Base-by-base conservation (phyloP, 2,113 vertebrate species). In the Cairina moschata region DNA sequence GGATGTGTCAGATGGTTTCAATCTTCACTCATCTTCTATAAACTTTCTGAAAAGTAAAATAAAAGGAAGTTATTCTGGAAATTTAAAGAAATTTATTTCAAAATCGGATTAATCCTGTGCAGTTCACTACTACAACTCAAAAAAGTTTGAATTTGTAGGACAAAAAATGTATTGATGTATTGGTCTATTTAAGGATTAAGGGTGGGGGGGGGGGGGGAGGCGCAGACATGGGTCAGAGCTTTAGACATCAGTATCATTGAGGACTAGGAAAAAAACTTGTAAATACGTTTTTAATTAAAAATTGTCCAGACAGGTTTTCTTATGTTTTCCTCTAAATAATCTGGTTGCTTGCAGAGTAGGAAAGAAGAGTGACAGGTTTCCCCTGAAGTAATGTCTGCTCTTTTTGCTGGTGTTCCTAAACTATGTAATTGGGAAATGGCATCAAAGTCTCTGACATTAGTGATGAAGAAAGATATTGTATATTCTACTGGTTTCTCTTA, bases 311-410 rank as follows among this genome's bases (percentile, higher is more conserved):
- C 65, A 92, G 29, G 17, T 28, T 89, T 89, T 89, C 74, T 81
- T 36, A 22, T 13, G 12, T 46, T 82, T 91, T 60, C 23, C 14
- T 91, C 32, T 69, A 22, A 93, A 89, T 66, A 26, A 38, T 36
- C 58, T 66, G 28, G 14, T 36, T 89, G 83, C 69, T 84, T 65
- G 13, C 5, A 79, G 66, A 76, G 65, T 17, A 28, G 12, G 75
- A 32, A 58, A 87, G 38, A 62, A 89, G 66, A 95, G 62, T 91
- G 91, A 95, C 93, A 95, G 62, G 26, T 96, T 95, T 94, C 44
- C 89, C 92, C 92, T 78, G 83, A 71, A 93, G 95, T 88, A 65
- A 73, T 90, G 88, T 95, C 92, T 95, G 95, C 83, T 94, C 80
- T 97, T 95, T 96, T 78, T 88, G 65, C 60, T 60, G 63, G 14